phyloP scores from a whole-genome alignment of 37 sponge, comb jelly and placozoan species.

The Beroe ovata region DNA sequence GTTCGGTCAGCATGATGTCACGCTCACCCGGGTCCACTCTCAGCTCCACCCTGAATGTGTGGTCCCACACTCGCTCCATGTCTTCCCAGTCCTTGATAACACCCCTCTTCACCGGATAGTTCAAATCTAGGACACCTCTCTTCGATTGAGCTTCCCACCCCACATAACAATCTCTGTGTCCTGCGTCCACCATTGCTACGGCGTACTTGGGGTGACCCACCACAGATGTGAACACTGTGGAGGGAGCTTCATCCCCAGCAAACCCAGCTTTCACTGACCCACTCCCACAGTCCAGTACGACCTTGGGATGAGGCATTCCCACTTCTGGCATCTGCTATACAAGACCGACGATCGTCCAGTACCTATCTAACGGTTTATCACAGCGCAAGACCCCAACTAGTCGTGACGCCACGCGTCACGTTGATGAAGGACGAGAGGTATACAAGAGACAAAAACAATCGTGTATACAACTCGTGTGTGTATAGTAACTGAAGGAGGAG shows the following conservation, averaged over 20 bases:
- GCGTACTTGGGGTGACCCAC: conserved; percentile 28
- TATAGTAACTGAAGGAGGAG: too few species aligned
- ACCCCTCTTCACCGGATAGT: background rate
- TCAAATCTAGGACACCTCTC: conserved; percentile 3
- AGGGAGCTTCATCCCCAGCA: conserved; percentile 23
- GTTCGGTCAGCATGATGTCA: background rate
- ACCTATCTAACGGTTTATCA: too few species aligned
- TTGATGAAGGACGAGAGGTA: too few species aligned
- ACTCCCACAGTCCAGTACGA: conserved; percentile 9
- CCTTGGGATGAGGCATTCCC: too few species aligned
- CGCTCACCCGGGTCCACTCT: background rate
- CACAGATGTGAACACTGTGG: background rate
- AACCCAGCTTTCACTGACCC: conserved; percentile 8
- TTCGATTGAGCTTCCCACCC: conserved; percentile 11
- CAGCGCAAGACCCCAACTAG: too few species aligned
- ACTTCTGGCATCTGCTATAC: too few species aligned
- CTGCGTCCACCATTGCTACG: background rate
- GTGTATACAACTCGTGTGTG: too few species aligned
- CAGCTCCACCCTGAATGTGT: background rate
- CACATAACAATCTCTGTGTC: background rate
- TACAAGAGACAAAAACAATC: too few species aligned
- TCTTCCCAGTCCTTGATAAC: conserved; percentile 27
- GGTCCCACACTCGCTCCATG: conserved; percentile 35
- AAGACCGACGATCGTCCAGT: too few species aligned
- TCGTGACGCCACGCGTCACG: too few species aligned